Evolutionary conservation across 1,140 invertebrate genomes (phyloP), one percentile per base, ranked within the genome.

Genomic region (Lucilia cuprina): DNA sequence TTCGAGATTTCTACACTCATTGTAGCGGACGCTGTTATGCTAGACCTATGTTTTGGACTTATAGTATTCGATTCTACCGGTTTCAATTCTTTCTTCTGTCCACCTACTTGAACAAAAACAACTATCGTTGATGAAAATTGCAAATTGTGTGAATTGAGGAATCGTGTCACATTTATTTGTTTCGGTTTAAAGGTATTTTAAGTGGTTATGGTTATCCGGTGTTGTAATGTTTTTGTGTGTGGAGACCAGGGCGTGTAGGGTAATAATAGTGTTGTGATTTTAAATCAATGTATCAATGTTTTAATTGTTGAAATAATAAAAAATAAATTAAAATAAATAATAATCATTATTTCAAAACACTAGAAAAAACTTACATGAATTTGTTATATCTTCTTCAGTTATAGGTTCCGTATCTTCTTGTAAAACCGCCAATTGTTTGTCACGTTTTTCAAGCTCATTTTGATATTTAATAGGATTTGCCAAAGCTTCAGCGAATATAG

Each of bases 391-490:
- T 82, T 93, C 93, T 0, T 91, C 88, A 5, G 92, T 91, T 4
- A 91, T 85, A 5, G 91, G 92, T 85, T 94, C 95, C 83, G 94
- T 93, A 75, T 96, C 96, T 86, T 98, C 97, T 0, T 96, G 98
- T 84, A 99, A 93, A 83, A 98, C 96, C 0, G 96, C 94, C 85
- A 99, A 92, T 90, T 99, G 98, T 88, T 98, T 95, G 25, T 95
- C 95, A 30, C 98, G 94, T 91, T 98, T 99, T 88, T 99, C 97
- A 84, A 96, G 91, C 91, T 98, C 96, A 87, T 96, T 98, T 91
- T 99, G 96, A 92, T 98, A 99, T 89, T 99, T 98, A 85, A 99
- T 98, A 0, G 98, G 99, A 93, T 99, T 99, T 12, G 98, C 98
- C 84, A 99, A 91, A 5, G 98, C 98, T 91, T 99, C 98, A 5